Conservation (phyloP, 2,888 invertebrate genomes). For the Hemaris fuciformis region DNA sequence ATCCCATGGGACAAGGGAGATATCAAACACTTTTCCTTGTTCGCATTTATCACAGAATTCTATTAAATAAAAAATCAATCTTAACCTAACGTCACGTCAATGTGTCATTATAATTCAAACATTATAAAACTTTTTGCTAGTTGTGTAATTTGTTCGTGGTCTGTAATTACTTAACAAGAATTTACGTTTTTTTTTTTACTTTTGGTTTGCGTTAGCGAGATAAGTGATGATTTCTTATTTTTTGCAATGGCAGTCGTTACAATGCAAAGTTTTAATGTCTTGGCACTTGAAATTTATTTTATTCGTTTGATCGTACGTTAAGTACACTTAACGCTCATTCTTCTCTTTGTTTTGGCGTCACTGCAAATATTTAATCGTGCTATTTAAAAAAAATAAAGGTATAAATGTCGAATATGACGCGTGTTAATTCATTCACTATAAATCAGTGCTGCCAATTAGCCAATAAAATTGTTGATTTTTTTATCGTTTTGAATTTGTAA, state of each 20-base stretch:
- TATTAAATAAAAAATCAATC: no score
- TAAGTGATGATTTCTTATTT: not conserved
- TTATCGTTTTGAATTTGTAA: not conserved
- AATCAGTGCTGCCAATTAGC: not conserved
- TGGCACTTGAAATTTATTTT: not conserved
- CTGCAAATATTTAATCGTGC: not conserved
- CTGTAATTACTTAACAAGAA: not conserved
- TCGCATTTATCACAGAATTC: no score
- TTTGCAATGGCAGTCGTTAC: not conserved
- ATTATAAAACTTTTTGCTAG: not conserved
- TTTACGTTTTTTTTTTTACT: not conserved
- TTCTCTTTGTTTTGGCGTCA: not conserved
- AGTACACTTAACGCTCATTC: not conserved
- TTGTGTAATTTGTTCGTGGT: not conserved
- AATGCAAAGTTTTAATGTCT: not conserved
- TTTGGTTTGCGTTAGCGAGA: not conserved
- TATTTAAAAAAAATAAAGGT: not conserved
- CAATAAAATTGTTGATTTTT: not conserved
- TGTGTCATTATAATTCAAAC: not conserved
- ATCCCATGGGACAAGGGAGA: not conserved
- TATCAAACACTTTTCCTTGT: no score
- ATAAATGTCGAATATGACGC: not conserved
- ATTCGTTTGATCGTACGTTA: not conserved
- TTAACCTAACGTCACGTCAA: not conserved
- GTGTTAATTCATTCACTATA: not conserved